A percentile compares a stretch with the other conserved stretches of the same genome.
phyloP scores from a whole-genome alignment of 2,113 vertebrate species.

The Promerops cafer region DNA sequence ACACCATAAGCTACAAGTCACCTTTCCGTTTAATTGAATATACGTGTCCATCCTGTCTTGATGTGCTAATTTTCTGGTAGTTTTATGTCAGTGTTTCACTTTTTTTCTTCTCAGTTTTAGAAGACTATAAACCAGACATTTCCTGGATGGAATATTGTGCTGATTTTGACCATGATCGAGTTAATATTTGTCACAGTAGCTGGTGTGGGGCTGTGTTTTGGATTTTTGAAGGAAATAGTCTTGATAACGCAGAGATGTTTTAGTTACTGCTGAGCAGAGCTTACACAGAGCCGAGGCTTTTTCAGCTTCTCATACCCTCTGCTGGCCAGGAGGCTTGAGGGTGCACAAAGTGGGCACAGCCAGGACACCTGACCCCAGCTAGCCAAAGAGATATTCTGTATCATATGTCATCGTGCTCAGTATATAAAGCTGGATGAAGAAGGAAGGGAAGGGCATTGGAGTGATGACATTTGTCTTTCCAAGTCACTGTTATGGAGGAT shows the following conservation, averaged over 20 bases:
- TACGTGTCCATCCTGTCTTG: background rate
- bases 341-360: background rate
- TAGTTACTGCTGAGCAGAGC: background rate
- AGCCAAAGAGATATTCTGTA: background rate
- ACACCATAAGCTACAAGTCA: background rate
- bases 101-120: background rate
- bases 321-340: background rate
- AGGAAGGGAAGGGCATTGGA: background rate
- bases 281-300: background rate
- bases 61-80: background rate
- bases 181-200: background rate
- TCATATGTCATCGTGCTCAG: background rate
- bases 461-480: background rate
- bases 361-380: background rate
- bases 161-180: rapidly evolving
- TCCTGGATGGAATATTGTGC: background rate
- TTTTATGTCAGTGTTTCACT: background rate
- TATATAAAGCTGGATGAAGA: background rate
- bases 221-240: background rate
- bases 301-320: background rate
- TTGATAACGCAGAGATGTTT: background rate
- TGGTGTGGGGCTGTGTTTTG: background rate
- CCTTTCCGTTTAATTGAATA: background rate
- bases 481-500: background rate
- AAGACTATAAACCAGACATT: background rate